Percentiles rank a stretch among this genome's conserved stretches.
These are phyloP conservation scores for Anseranas semipalmata DNA, from an alignment of 2,113 vertebrate genomes.

Conservation along the genomic window DNA sequence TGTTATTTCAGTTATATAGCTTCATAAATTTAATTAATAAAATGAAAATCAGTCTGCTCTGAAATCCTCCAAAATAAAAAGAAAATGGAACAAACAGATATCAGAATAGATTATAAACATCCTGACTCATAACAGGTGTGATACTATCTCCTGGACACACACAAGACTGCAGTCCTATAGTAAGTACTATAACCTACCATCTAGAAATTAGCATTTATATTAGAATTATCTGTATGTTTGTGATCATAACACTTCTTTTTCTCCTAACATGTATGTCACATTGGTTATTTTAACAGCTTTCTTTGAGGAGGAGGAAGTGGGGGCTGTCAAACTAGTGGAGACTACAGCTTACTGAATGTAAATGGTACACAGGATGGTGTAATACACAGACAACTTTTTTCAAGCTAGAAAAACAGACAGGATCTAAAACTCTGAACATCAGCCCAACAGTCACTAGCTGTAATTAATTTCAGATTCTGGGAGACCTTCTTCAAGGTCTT, in stretches of 20 bases:
- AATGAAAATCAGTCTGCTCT: not conserved
- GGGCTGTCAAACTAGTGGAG: not conserved
- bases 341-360: not conserved
- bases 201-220: not conserved
- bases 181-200: rapidly evolving
- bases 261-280: not conserved
- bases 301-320: not conserved
- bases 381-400: not conserved
- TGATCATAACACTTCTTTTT: not conserved
- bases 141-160: not conserved
- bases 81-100: not conserved
- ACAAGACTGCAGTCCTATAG: not conserved
- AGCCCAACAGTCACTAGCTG: not conserved
- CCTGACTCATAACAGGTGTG: not conserved
- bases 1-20: not conserved
- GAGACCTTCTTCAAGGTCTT: not conserved
- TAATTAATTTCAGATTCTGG: not conserved
- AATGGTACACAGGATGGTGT: not conserved
- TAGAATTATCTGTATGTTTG: not conserved
- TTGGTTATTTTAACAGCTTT: not conserved
- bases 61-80: not conserved
- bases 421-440: not conserved
- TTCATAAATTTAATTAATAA: not conserved
- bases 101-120: not conserved
- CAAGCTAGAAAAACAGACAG: not conserved